Conservation (phyloP, 2,888 invertebrate species). For the Bedellia somnulentella region DNA sequence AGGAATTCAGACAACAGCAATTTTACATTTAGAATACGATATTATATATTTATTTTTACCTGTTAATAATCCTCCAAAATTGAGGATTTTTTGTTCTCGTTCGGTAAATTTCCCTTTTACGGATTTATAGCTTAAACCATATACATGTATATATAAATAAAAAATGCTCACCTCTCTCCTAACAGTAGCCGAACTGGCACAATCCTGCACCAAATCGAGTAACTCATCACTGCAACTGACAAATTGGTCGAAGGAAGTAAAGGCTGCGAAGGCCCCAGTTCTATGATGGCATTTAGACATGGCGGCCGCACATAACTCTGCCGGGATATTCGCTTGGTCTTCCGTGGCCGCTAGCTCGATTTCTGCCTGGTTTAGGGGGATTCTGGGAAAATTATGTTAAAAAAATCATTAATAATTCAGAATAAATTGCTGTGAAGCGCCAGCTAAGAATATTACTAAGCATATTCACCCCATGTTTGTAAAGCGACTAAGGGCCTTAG, state of each 20-base stretch:
- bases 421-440: not conserved
- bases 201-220: conserved; percentile 80
- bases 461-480: too few species aligned
- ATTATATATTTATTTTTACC: too few species aligned
- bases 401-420: not conserved
- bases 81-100: too few species aligned
- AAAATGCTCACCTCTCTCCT: conserved; percentile 56
- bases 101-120: too few species aligned
- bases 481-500: too few species aligned
- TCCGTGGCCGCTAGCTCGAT: conserved; percentile 36
- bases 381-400: conserved; percentile 18
- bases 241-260: conserved; percentile 86
- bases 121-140: too few species aligned
- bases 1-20: too few species aligned
- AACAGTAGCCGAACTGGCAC: conserved; percentile 70
- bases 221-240: conserved; percentile 83
- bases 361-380: conserved; percentile 49
- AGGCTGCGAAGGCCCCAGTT: conserved; percentile 94
- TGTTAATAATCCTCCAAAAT: too few species aligned
- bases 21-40: too few species aligned
- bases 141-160: not conserved
- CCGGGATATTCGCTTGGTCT: conserved; percentile 39
- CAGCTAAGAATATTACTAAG: too few species aligned
- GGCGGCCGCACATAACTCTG: conserved; percentile 44
- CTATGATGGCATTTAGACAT: conserved; percentile 70